phyloP scores from a whole-genome alignment of 2,797 vertebrate species.

The Microtus obscurus region DNA sequence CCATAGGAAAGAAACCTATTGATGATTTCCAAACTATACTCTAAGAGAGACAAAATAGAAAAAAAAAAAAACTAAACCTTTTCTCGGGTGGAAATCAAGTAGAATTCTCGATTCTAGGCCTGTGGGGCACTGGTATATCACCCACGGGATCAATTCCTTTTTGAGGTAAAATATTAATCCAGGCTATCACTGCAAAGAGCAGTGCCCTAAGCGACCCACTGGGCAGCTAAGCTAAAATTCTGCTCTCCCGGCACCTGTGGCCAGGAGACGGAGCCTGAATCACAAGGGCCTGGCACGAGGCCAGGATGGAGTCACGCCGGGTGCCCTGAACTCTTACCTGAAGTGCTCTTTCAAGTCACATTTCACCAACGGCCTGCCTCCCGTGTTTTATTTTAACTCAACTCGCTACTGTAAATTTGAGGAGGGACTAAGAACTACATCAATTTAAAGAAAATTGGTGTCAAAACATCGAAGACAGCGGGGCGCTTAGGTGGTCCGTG shows the following conservation, averaged over 20 bases:
- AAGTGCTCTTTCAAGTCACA: conserved; percentile 14
- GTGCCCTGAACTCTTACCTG: conserved; percentile 47
- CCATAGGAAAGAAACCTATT: background rate
- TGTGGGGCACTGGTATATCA: background rate
- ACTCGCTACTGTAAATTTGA: background rate
- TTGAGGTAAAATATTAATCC: conserved; percentile 77
- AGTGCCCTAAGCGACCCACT: conserved; percentile 45
- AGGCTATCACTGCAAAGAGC: conserved; percentile 52
- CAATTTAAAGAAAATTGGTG: background rate
- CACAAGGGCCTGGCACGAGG: background rate
- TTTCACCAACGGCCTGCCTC: conserved; percentile 24
- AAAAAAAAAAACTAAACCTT: background rate
- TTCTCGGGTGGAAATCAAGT: conserved; percentile 1
- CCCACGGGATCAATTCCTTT: background rate
- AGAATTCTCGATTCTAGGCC: conserved; percentile 42
- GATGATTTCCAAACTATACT: conserved; percentile 17
- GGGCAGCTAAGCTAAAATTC: conserved; percentile 48
- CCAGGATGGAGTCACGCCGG: conserved; percentile 3
- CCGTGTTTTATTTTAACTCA: conserved; percentile 7
- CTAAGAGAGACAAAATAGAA: background rate
- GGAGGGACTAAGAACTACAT: background rate
- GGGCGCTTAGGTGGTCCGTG: background rate
- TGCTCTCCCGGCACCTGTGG: background rate
- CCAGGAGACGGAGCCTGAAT: background rate
- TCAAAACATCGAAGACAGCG: background rate